Evolutionary conservation across 2,113 vertebrate species (phyloP).

Genomic region (Esox niger): DNA sequence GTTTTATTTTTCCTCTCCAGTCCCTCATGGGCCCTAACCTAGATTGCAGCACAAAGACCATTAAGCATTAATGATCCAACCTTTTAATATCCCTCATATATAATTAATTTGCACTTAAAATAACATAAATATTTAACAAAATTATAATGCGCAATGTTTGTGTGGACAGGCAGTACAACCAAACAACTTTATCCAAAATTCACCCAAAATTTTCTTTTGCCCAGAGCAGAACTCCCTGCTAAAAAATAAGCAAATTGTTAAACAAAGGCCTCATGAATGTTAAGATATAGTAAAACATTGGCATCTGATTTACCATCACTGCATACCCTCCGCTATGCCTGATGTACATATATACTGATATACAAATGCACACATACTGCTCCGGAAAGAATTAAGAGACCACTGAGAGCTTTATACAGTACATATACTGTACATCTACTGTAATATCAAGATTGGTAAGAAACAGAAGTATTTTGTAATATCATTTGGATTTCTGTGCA

Average conservation of each 20-base stretch:
- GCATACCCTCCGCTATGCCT: too few species aligned
- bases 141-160: constrained; percentile 8
- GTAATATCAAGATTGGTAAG: too few species aligned
- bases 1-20: constrained; percentile 47
- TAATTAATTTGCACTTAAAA: constrained; percentile 55
- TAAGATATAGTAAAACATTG: too few species aligned
- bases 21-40: constrained; percentile 67
- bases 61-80: constrained; percentile 74
- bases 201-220: not conserved
- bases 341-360: too few species aligned
- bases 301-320: too few species aligned
- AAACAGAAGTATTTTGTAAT: too few species aligned
- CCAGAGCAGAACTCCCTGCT: not conserved
- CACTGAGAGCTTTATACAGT: too few species aligned
- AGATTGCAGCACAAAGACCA: constrained; percentile 68
- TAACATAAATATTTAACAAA: constrained; percentile 34
- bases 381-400: too few species aligned
- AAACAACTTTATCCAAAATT: not conserved
- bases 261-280: too few species aligned
- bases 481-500: too few species aligned
- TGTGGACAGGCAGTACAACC: not conserved
- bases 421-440: too few species aligned
- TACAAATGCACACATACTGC: too few species aligned
- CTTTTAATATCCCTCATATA: constrained; percentile 65
- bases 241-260: not conserved